phyloP scores from a whole-genome alignment of 2,113 vertebrate species.

The Myrmecophaga tridactyla region DNA sequence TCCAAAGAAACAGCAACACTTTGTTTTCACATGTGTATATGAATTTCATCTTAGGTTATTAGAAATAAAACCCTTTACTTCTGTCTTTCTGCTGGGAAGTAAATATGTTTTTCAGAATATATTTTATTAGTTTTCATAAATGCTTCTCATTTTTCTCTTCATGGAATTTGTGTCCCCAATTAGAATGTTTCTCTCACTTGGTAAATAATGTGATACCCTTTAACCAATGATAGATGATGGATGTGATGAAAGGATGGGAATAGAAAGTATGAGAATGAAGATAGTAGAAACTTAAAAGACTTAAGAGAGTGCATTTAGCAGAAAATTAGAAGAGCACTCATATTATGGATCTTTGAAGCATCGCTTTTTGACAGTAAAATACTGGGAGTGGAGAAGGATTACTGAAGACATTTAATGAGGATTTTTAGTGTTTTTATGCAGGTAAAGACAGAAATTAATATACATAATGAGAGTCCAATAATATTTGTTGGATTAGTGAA shows the following conservation, averaged over 20 bases:
- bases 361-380: not conserved
- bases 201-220: not conserved
- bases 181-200: not conserved
- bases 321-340: not conserved
- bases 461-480: not conserved
- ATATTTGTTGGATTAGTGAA: not conserved
- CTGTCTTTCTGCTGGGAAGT: not conserved
- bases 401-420: not conserved
- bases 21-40: not conserved
- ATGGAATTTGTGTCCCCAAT: not conserved
- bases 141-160: not conserved
- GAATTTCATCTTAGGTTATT: not conserved
- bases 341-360: not conserved
- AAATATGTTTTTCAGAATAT: not conserved
- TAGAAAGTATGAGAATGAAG: not conserved
- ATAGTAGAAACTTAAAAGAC: not conserved
- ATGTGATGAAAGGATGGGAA: not conserved
- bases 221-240: not conserved
- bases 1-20: not conserved
- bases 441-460: not conserved
- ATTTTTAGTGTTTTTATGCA: not conserved
- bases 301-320: too few relatives aligned
- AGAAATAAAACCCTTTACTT: not conserved
- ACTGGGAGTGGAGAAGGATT: fast-evolving
- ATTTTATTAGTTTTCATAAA: not conserved